Evolutionary conservation across 2,797 vertebrate genomes (phyloP).

Genomic region (Sylvilagus floridanus): DNA sequence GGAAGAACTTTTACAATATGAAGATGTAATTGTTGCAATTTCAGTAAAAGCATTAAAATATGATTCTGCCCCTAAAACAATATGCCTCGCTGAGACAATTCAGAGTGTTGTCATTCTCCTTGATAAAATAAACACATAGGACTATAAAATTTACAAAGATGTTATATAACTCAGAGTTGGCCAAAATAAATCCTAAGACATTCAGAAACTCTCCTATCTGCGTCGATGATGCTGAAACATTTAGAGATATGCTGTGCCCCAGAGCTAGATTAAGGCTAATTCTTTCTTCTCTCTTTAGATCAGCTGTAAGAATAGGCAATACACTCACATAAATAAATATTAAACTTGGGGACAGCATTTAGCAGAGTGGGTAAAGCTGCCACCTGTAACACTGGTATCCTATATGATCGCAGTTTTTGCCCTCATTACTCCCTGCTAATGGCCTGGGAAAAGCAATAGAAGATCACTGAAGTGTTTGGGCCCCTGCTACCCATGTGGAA

Average conservation of each 20-base stretch:
- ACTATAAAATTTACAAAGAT: not conserved
- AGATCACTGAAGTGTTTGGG: too few relatives aligned
- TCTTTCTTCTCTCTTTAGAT: not conserved
- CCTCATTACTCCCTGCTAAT: too few relatives aligned
- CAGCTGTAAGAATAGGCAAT: not conserved
- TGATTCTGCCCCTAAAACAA: not conserved
- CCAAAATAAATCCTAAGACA: not conserved
- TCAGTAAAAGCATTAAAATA: not conserved
- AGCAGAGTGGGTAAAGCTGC: too few relatives aligned
- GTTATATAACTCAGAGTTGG: not conserved
- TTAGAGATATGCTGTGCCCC: slow-evolving; percentile 26
- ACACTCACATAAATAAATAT: not conserved
- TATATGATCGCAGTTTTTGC: too few relatives aligned
- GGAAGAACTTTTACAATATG: not conserved
- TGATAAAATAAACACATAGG: not conserved
- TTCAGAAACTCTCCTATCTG: not conserved
- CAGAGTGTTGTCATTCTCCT: not conserved
- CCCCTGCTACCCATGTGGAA: too few relatives aligned
- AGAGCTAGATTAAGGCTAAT: not conserved
- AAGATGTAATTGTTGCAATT: not conserved
- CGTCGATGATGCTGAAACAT: not conserved
- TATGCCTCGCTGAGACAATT: not conserved
- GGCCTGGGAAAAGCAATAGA: too few relatives aligned
- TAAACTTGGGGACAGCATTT: not conserved
- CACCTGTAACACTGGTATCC: too few relatives aligned